Percentiles rank a stretch among this genome's conserved stretches.
These are phyloP conservation scores for Corvus cornix DNA, from an alignment of 2,113 vertebrate genomes.

Conservation along the genomic window DNA sequence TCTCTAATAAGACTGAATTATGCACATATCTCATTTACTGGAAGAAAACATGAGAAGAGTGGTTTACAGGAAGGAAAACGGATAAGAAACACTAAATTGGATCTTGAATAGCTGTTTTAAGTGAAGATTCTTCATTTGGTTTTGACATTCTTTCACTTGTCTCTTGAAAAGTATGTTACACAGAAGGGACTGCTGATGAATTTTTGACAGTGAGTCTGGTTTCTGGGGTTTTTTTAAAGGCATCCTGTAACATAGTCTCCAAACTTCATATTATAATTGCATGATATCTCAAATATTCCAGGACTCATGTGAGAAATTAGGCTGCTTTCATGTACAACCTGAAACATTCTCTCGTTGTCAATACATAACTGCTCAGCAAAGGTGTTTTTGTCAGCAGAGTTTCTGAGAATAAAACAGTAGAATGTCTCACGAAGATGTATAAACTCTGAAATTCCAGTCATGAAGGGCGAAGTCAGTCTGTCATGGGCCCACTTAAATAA, in stretches of 20 bases:
- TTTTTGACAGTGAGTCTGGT: slow-evolving; percentile 2
- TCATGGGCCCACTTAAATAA: not conserved
- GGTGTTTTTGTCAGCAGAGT: not conserved
- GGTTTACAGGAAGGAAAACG: slow-evolving; percentile 1
- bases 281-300: not conserved
- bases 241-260: not conserved
- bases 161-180: not conserved
- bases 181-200: not conserved
- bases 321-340: not conserved
- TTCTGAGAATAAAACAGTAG: not conserved
- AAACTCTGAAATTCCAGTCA: not conserved
- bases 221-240: not conserved
- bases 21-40: slow-evolving; percentile 35
- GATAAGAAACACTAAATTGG: slow-evolving; percentile 31
- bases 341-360: not conserved
- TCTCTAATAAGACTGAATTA: slow-evolving; percentile 40
- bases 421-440: not conserved
- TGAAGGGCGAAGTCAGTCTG: not conserved
- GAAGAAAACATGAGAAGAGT: slow-evolving; percentile 35
- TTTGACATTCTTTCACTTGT: slow-evolving; percentile 41
- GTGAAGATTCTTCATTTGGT: not conserved
- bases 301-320: not conserved
- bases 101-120: not conserved
- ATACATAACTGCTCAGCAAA: not conserved
- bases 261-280: not conserved